Conservation (phyloP, 2,888 invertebrate species). For the Perizoma flavofasciatum region DNA sequence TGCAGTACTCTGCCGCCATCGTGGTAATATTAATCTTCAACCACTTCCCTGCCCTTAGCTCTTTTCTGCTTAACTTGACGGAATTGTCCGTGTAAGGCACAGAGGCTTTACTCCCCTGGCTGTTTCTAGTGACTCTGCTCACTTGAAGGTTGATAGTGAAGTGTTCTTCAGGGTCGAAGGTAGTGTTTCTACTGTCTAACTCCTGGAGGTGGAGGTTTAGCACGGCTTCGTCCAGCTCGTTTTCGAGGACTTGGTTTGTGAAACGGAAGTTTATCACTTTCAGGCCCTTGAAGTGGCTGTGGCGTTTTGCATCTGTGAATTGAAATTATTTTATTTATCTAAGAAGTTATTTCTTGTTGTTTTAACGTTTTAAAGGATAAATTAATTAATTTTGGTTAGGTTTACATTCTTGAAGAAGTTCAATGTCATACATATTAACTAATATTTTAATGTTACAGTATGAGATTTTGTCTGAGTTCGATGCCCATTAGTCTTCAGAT, state of each 20-base stretch:
- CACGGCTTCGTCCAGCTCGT: conserved; percentile 87
- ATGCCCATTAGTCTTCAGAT: conserved; percentile 16
- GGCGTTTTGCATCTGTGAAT: conserved; percentile 85
- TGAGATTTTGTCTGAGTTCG: conserved; percentile 12
- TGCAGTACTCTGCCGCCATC: conserved; percentile 91
- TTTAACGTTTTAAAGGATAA: background rate
- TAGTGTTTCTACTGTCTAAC: conserved; percentile 65
- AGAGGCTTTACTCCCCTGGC: conserved; percentile 69
- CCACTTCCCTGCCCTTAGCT: conserved; percentile 86
- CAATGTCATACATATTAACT: too few relatives aligned
- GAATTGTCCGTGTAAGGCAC: conserved; percentile 69
- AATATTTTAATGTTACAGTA: background rate
- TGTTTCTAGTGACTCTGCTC: conserved; percentile 70
- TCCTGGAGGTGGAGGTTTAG: conserved; percentile 87
- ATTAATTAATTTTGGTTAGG: too few relatives aligned
- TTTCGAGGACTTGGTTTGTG: conserved; percentile 87
- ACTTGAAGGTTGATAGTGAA: conserved; percentile 71
- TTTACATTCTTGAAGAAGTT: too few relatives aligned
- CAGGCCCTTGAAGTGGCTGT: conserved; percentile 87
- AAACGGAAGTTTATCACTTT: conserved; percentile 89
- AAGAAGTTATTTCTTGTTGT: too few relatives aligned
- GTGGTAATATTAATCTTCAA: conserved; percentile 89
- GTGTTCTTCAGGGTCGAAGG: conserved; percentile 62
- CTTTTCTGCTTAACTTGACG: conserved; percentile 77
- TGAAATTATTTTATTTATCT: conserved; percentile 4